Conservation (phyloP, 2,888 invertebrate genomes). For the Epirrhoe tristata region DNA sequence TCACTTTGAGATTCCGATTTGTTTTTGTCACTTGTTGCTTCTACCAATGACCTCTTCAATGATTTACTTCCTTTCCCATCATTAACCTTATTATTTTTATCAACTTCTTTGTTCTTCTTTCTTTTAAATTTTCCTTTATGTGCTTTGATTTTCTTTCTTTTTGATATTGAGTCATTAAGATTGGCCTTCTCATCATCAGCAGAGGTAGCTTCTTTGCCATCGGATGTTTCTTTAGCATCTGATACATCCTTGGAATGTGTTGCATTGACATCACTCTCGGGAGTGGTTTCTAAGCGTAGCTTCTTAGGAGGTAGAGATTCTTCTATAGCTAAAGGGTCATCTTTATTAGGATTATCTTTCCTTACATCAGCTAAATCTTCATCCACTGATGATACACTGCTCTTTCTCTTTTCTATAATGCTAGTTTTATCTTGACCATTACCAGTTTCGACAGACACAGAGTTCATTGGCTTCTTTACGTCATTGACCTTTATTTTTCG, state of each 20-base stretch:
- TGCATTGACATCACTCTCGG: conserved; percentile 65
- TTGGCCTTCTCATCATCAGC: conserved; percentile 61
- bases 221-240: conserved; percentile 73
- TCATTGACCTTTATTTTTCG: conserved; percentile 63
- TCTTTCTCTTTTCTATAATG: conserved; percentile 77
- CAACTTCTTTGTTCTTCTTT: conserved; percentile 58
- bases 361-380: conserved; percentile 62
- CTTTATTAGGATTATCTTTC: conserved; percentile 67
- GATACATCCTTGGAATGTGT: conserved; percentile 72
- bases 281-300: conserved; percentile 72
- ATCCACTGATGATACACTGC: conserved; percentile 76
- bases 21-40: conserved; percentile 72
- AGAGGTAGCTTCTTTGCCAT: conserved; percentile 47
- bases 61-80: conserved; percentile 67
- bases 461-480: conserved; percentile 63
- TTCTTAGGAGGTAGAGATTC: conserved; percentile 75
- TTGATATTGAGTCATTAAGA: conserved; percentile 60
- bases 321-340: conserved; percentile 61
- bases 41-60: conserved; percentile 70
- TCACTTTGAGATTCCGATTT: conserved; percentile 81
- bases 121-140: conserved; percentile 76
- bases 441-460: conserved; percentile 66
- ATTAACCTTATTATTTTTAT: conserved; percentile 56
- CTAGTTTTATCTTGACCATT: conserved; percentile 73
- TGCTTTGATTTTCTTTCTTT: conserved; percentile 77